Conservation (phyloP, 2,113 vertebrate genomes). For the Zosterops lateralis region DNA sequence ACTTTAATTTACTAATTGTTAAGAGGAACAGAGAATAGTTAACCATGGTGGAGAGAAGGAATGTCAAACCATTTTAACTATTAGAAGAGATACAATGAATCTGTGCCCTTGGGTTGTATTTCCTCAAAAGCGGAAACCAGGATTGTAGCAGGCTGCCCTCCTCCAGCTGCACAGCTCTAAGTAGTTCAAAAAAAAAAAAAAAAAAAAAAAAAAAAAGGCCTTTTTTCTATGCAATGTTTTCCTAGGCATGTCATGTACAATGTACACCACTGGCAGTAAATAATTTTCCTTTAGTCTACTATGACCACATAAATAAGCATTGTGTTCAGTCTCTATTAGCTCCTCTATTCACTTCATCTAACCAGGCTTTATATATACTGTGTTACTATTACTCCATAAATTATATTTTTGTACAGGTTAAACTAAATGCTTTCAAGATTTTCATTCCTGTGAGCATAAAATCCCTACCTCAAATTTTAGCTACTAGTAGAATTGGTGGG, state of each 20-base stretch:
- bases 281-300: neutral
- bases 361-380: neutral
- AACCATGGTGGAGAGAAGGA: neutral
- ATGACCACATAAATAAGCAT: neutral
- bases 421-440: neutral
- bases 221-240: neutral
- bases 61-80: neutral
- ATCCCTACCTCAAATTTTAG: neutral
- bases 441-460: neutral
- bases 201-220: neutral
- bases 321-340: neutral
- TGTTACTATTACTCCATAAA: neutral
- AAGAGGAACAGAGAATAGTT: neutral
- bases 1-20: neutral
- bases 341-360: neutral
- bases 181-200: neutral
- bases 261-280: neutral
- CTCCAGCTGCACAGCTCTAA: neutral
- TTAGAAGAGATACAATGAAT: neutral
- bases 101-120: neutral
- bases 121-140: neutral
- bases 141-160: neutral
- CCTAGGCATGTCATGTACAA: neutral
- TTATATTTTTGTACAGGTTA: neutral
- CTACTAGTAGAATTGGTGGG: neutral